Evolutionary conservation across 2,113 vertebrate species (phyloP), one percentile per base, ranked within the genome.

Genomic region (Notarius quadriscutis): DNA sequence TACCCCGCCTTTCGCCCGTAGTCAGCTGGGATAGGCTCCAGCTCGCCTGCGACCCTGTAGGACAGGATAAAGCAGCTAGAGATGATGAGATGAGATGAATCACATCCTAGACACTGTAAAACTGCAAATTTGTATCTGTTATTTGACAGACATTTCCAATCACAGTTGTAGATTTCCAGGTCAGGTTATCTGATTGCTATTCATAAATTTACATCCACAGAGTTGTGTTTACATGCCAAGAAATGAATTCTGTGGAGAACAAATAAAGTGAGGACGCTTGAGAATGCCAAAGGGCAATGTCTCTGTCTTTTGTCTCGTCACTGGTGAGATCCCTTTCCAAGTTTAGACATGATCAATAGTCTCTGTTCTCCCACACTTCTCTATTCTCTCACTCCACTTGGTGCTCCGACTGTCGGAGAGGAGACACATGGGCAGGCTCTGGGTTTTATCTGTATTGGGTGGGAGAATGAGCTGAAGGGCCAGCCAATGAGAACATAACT

Each of bases 341-440:
- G 67, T 78, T 67, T 79, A 55, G 84, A 86, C 57, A 30, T 79
- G 27, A 83, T 87, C 69, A 5, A 87, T 87, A 87, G 48, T 9
- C 67, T 51, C 67, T 60, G 27, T 58, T 72, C n/a, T 27, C 80
- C 83, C 55, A 50, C 51, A 81, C 65, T 86, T 58, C 22, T 60
- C 50, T 55, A 22, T 75, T 77, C 65, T 60, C 53, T 67, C 30
- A 25, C 53, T 69, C 22, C 51, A 81, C 27, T 67, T 86, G 67
- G 17, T 77, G 22, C 58, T 77, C 14, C 72, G 27, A n/a, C 60
- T 67, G 58, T 50, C 14, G 15, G 9, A 51, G 41, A 55, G 25
- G 27, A 57, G 27, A 30, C 7, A 80, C 7, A 57, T 4, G 2
- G 53, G 15, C 51, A 79, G 77, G 53, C 77, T 30, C n/a, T 57